Percentiles rank a stretch among this genome's conserved stretches.
phyloP scores from a whole-genome alignment of 1,140 invertebrate species.

The Diploscapter pachys region DNA sequence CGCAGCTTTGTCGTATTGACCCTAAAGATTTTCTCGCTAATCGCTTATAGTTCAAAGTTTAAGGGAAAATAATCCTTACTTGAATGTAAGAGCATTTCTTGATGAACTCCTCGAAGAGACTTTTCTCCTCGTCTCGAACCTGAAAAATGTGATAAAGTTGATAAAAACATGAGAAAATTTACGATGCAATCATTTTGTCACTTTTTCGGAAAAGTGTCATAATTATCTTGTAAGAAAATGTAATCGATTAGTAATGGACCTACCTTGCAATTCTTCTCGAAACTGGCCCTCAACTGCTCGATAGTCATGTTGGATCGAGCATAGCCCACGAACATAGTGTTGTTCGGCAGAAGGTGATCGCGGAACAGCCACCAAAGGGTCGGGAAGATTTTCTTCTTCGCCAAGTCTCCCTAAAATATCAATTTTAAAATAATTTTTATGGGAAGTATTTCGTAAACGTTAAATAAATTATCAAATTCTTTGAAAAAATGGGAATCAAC shows the following conservation, averaged over 20 bases:
- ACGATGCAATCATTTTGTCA: too few species aligned
- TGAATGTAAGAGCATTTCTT: conserved; percentile 76
- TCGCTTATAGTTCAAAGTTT: background rate
- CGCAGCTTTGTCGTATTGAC: conserved; percentile 48
- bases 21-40: conserved; percentile 26
- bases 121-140: conserved; percentile 67
- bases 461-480: conserved; percentile 10
- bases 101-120: conserved; percentile 81
- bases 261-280: conserved; percentile 6
- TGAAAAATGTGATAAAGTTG: background rate
- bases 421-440: too few species aligned
- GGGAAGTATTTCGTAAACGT: background rate
- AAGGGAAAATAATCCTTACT: conserved; percentile 22
- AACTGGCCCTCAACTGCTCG: background rate
- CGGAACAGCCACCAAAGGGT: conserved; percentile 76
- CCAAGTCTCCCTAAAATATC: conserved; percentile 75
- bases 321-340: conserved; percentile 87
- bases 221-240: background rate
- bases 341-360: conserved; percentile 75
- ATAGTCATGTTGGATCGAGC: conserved; percentile 62
- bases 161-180: background rate
- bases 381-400: conserved; percentile 98
- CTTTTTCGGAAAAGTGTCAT: too few species aligned
- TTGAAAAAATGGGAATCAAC: background rate
- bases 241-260: background rate